These are phyloP conservation scores for Araneus ventricosus DNA, from an alignment of 1,140 invertebrate genomes.

Conservation along the genomic window DNA sequence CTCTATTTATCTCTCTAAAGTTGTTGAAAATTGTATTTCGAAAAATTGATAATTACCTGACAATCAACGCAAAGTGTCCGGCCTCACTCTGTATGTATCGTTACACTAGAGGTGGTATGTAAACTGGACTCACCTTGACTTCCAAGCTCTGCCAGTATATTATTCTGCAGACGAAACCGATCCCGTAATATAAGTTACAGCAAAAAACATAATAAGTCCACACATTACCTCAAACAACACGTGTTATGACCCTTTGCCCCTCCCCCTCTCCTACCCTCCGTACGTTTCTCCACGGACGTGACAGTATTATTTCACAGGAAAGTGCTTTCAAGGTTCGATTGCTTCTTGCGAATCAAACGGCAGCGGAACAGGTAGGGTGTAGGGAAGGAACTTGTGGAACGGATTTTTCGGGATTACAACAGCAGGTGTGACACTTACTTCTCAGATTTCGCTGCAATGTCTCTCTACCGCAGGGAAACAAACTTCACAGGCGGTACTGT, in stretches of 20 bases:
- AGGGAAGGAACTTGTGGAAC: not conserved
- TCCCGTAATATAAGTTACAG: slow-evolving; percentile 40
- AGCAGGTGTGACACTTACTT: not conserved
- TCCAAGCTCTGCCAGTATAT: not conserved
- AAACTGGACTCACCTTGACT: slow-evolving; percentile 9
- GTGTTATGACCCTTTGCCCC: not conserved
- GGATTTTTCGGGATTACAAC: not conserved
- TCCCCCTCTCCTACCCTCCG: not conserved
- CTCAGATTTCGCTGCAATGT: not conserved
- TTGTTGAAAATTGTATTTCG: no score
- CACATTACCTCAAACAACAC: slow-evolving; percentile 40
- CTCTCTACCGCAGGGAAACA: not conserved
- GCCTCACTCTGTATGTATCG: no score
- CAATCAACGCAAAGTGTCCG: no score
- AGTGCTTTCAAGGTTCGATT: slow-evolving; percentile 66
- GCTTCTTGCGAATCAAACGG: slow-evolving; percentile 35
- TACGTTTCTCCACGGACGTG: not conserved
- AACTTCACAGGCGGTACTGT: not conserved
- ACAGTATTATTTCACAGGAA: slow-evolving; percentile 54
- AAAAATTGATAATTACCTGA: no score
- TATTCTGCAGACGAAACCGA: not conserved
- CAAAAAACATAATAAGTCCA: slow-evolving; percentile 34
- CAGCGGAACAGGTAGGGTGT: slow-evolving; percentile 5
- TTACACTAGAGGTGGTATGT: not conserved
- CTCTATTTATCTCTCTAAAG: no score